These are phyloP conservation scores for Hycleus cichorii DNA, from an alignment of 1,140 invertebrate genomes.

Conservation along the genomic window DNA sequence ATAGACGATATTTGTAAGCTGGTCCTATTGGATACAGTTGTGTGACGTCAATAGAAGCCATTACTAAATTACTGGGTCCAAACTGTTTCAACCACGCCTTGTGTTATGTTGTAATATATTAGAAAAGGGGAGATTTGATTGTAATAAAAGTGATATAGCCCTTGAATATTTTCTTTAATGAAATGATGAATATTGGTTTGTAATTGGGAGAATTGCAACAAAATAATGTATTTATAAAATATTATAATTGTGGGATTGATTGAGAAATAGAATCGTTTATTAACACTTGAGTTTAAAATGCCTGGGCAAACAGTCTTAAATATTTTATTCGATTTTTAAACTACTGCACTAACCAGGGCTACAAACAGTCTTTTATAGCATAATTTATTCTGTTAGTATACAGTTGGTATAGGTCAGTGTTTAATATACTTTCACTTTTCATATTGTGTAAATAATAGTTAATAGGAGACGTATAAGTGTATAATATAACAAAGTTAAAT, in stretches of 20 bases:
- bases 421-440: conserved; percentile 38
- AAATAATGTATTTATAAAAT: conserved; percentile 19
- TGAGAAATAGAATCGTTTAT: conserved; percentile 25
- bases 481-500: conserved; percentile 38
- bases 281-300: conserved; percentile 26
- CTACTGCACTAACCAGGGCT: conserved; percentile 34
- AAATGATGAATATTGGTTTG: background rate
- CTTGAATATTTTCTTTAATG: background rate
- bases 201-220: background rate
- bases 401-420: conserved; percentile 35
- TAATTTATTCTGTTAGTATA: conserved; percentile 29
- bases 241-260: conserved; percentile 4
- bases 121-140: background rate
- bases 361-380: conserved; percentile 39
- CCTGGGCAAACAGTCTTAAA: conserved; percentile 32
- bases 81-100: conserved; percentile 10
- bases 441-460: conserved; percentile 37
- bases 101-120: background rate
- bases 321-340: conserved; percentile 37
- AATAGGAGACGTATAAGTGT: conserved; percentile 25
- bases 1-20: too few species aligned
- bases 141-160: too few species aligned
- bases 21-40: conserved; percentile 13
- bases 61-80: conserved; percentile 25
- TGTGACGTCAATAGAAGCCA: conserved; percentile 21